phyloP scores from a whole-genome alignment of 2,797 vertebrate genomes.

The Sebastes alutus region DNA sequence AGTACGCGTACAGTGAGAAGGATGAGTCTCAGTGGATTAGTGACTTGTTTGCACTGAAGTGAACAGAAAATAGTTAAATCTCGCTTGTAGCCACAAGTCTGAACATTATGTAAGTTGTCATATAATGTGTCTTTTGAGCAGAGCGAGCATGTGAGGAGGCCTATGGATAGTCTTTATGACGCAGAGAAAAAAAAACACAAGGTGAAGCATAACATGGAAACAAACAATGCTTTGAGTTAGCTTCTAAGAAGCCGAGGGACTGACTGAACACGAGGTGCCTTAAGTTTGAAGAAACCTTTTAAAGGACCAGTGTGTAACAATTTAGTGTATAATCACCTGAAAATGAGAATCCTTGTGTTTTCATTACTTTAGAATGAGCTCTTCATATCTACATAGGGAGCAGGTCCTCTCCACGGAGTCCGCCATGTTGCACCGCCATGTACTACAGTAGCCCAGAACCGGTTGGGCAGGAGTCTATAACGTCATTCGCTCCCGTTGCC shows the following conservation, averaged over 20 bases:
- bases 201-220: not conserved
- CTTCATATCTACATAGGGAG: too few species aligned
- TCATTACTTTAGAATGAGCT: too few species aligned
- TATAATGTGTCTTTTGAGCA: constrained; percentile 10
- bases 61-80: not conserved
- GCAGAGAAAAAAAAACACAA: not conserved
- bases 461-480: too few species aligned
- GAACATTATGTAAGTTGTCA: constrained; percentile 2
- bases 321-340: too few species aligned
- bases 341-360: fast-evolving
- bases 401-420: fast-evolving
- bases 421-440: too few species aligned
- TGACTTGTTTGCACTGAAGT: not conserved
- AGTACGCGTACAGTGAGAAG: not conserved
- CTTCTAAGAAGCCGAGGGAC: not conserved
- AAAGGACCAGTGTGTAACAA: too few species aligned
- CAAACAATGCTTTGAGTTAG: not conserved
- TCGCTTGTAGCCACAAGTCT: not conserved
- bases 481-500: too few species aligned
- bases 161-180: not conserved
- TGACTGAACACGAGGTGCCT: not conserved
- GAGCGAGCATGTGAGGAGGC: constrained; percentile 26
- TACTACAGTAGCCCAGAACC: too few species aligned
- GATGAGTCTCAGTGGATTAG: not conserved
- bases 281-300: not conserved